These are phyloP conservation scores for Agrotis exclamationis DNA, from an alignment of 2,888 invertebrate genomes.

Conservation along the genomic window DNA sequence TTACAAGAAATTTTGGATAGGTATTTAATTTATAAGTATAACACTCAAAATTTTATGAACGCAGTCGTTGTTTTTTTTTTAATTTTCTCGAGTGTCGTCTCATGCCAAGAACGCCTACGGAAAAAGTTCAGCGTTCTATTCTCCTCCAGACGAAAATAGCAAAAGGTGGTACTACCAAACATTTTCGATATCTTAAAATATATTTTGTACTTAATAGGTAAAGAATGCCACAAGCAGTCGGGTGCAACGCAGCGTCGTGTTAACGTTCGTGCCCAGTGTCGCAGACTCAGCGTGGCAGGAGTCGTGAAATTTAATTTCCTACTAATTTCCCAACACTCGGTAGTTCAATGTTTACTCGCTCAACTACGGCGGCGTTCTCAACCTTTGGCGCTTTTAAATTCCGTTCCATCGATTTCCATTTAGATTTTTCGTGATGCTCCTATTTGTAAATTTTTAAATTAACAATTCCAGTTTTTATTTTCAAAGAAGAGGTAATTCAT, in stretches of 20 bases:
- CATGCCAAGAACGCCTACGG: not conserved
- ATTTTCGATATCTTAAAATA: constrained; percentile 10
- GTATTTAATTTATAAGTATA: too few relatives aligned
- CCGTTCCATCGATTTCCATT: constrained; percentile 67
- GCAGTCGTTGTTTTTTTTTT: not conserved
- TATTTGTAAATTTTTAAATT: constrained; percentile 48
- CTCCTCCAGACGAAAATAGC: not conserved
- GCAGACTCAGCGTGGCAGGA: constrained; percentile 49
- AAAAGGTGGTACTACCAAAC: not conserved
- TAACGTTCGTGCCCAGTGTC: constrained; percentile 64
- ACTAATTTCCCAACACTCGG: constrained; percentile 75
- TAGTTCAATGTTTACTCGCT: constrained; percentile 67
- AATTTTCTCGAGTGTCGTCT: not conserved
- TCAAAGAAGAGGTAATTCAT: constrained; percentile 67
- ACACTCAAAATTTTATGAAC: not conserved
- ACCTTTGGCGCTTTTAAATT: constrained; percentile 60
- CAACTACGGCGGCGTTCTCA: constrained; percentile 54
- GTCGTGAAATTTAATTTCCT: constrained; percentile 81
- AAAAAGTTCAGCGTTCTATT: not conserved
- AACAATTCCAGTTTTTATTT: constrained; percentile 54
- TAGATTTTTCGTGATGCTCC: constrained; percentile 22
- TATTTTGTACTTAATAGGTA: constrained; percentile 2
- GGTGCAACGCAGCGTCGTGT: constrained; percentile 37
- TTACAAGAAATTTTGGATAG: too few relatives aligned
- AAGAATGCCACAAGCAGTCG: constrained; percentile 22